These are phyloP conservation scores for Bradysia coprophila DNA, from an alignment of 1,140 invertebrate species.

Conservation along the genomic window DNA sequence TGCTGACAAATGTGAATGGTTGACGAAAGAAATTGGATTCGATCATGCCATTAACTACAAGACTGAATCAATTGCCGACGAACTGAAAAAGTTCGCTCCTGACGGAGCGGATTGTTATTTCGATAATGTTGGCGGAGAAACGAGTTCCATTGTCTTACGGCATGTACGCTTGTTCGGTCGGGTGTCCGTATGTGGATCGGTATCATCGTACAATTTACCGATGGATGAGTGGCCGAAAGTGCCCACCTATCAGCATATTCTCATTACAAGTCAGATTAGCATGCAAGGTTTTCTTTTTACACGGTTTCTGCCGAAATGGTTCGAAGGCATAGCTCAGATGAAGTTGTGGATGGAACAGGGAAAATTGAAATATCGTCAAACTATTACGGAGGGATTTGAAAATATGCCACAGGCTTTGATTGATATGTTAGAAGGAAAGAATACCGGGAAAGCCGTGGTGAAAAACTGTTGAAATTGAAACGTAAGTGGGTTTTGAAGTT, in stretches of 20 bases:
- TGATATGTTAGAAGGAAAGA: conserved; percentile 37
- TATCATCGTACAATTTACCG: conserved; percentile 10
- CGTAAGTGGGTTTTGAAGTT: no score
- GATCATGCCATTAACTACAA: conserved; percentile 58
- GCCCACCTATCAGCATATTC: conserved; percentile 27
- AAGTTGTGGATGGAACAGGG: conserved; percentile 33
- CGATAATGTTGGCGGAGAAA: conserved; percentile 46
- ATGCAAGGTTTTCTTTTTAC: conserved; percentile 38
- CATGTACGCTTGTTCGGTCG: conserved; percentile 38
- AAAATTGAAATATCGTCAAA: conserved; percentile 39
- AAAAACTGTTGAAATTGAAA: no score
- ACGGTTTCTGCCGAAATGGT: conserved; percentile 22
- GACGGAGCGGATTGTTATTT: conserved; percentile 48
- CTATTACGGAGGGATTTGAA: conserved; percentile 40
- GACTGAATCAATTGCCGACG: conserved; percentile 28
- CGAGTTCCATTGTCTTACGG: conserved; percentile 32
- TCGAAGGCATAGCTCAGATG: conserved; percentile 30
- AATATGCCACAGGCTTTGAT: conserved; percentile 43
- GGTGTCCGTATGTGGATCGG: conserved; percentile 38
- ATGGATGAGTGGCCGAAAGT: conserved; percentile 6
- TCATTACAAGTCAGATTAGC: conserved; percentile 33
- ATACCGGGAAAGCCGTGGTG: conserved; percentile 42
- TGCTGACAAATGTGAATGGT: conserved; percentile 48
- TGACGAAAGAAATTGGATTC: conserved; percentile 44
- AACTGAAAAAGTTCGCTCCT: conserved; percentile 35